Evolutionary conservation across 2,113 vertebrate species (phyloP), one percentile per base, ranked within the genome.

Genomic region (Trematomus loennbergii): DNA sequence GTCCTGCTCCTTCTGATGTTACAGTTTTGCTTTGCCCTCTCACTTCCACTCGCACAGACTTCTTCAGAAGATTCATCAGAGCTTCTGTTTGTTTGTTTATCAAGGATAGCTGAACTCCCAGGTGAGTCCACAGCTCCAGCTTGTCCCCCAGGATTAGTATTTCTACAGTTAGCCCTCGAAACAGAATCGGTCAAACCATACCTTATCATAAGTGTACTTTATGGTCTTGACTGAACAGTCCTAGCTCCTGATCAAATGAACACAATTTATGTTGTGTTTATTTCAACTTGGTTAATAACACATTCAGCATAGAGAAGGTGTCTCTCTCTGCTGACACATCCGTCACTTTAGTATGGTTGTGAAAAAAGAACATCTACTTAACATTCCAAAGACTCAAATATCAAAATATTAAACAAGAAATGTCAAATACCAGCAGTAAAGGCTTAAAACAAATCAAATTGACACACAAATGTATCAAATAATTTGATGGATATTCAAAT

Each of bases 71-170:
- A 58, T n/a, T 53, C 25, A 33, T 64, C 65, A 46, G 52, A 64
- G 45, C 12, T 40, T 58, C 25, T 63, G 49, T 69, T 13, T 57
- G 69, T 67, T 66, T 73, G 50, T 62, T 72, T 61, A 55, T 60
- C 8, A 3, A 46, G 16, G 17, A 40, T n/a, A 64, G 58, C 59
- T 74, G 1, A 12, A 58, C 52, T 58, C 57, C 10, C 53, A 53
- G 52, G 59, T 71, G 36, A 65, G 13, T 45, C 52, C n/a, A 36
- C 53, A 49, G 25, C 54, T 72, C 48, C 18, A 36, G 45, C 50
- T 50, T 29, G 7, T 61, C 72, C 33, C 52, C 1, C 20, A 36
- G 33, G 58, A 64, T 52, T 45, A 45, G 45, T 46, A n/a, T 67
- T 83, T 73, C 49, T 69, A 33, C 49, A 16, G 43, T 40, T 36